Conservation (phyloP, 2,888 invertebrate species). For the Ophion ellenae region DNA sequence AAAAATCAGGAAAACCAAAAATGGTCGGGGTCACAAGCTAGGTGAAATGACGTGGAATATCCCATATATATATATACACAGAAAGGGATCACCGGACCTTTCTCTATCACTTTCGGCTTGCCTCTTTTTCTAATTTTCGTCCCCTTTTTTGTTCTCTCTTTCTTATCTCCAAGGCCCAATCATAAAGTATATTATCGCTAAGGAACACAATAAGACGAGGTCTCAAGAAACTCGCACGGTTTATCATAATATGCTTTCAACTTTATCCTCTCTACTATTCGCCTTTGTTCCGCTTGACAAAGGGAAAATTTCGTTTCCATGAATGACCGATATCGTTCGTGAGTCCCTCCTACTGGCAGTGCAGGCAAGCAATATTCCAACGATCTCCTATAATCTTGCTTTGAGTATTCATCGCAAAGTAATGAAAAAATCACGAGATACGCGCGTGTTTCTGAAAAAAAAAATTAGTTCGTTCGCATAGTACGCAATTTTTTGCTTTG, state of each 20-base stretch:
- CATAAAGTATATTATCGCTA: slow-evolving; percentile 34
- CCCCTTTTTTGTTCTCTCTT: background rate
- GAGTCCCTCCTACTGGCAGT: slow-evolving; percentile 29
- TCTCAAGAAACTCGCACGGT: slow-evolving; percentile 47
- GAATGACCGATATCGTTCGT: slow-evolving; percentile 59
- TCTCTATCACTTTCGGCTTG: slow-evolving; percentile 20
- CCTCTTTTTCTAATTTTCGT: slow-evolving; percentile 12
- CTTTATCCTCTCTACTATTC: slow-evolving; percentile 20
- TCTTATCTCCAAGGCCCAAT: slow-evolving; percentile 20
- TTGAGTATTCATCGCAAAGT: background rate
- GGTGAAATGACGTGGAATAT: too few species aligned
- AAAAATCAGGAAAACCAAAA: too few species aligned
- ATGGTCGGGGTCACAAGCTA: too few species aligned
- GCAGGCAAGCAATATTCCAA: slow-evolving; percentile 15
- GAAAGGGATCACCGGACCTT: slow-evolving; percentile 40
- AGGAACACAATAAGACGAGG: slow-evolving; percentile 59
- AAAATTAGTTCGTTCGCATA: too few species aligned
- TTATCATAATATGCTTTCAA: slow-evolving; percentile 30
- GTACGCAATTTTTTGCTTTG: background rate
- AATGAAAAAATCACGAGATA: background rate
- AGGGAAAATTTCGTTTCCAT: slow-evolving; percentile 61
- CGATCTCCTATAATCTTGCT: background rate
- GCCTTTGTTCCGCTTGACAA: slow-evolving; percentile 59
- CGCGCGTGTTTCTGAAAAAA: too few species aligned
- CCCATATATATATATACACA: too few species aligned